Evolutionary conservation across 2,888 invertebrate genomes (phyloP), one percentile per base, ranked within the genome.

Genomic region (Digitonthophagus gazella): DNA sequence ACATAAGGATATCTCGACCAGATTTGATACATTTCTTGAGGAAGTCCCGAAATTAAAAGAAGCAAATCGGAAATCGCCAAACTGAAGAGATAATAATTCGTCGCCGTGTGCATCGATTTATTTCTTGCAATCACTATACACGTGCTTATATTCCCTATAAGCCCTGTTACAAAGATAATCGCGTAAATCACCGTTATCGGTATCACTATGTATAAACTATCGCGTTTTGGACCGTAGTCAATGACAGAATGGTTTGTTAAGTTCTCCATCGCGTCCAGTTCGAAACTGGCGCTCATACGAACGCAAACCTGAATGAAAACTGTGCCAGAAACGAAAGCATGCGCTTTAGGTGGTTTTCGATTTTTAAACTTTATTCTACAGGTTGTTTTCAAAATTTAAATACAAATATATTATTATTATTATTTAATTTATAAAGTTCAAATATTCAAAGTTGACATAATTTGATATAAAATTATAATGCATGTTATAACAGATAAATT

Each of bases 61-160:
- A 95, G 83, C 58, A 95, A 86, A 80, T 95, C 95, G 1, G 94
- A 94, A 70, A 95, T 86, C 0, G 95, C 93, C 79, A 95, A 83
- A 80, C 92, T 93, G 83, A 95, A 94, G 67, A 95, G 84, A 80
- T 95, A 95, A 78, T 90, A 92, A 76, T 92, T 92, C 3, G 91
- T 92, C 1, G 91, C 91, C 16, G 91, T 91, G 76, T 93, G 93
- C 93, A 95, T 93, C 73, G 91, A 91, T 74, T 90, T 90, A 81
- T 94, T 94, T 72, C 89, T 86, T n/a, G 90, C 87, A 72, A 96
- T 95, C n/a, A 96, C 95, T 71, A 94, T 85, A 78, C 95, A 95
- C 0, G 95, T 95, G 78, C 91, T 89, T 61, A 92, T 86, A 80
- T 95, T 95, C 2, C 95, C 95, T 16, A 94, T 83, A 0, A 94